These are phyloP conservation scores for Glaucomys volans DNA, from an alignment of 2,113 vertebrate genomes.

Conservation along the genomic window DNA sequence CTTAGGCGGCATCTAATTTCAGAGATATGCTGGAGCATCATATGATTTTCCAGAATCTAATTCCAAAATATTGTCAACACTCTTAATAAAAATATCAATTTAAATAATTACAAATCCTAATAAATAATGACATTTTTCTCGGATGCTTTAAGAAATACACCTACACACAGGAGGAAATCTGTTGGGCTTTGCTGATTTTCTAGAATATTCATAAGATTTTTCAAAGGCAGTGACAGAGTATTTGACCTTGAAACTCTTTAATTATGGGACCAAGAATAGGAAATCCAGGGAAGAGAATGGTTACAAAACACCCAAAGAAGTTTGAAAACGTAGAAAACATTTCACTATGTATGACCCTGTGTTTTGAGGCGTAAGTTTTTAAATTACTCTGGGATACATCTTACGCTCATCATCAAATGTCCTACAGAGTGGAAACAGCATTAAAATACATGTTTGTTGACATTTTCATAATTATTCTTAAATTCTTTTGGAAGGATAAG, in stretches of 20 bases:
- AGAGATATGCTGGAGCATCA: not conserved
- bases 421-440: not conserved
- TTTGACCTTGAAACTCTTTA: conserved; percentile 5
- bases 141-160: not conserved
- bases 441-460: not conserved
- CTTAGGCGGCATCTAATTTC: not conserved
- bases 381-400: not conserved
- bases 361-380: not conserved
- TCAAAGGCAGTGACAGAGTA: not conserved
- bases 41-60: not conserved
- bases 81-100: not conserved
- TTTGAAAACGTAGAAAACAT: not conserved
- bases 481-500: not conserved
- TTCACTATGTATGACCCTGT: not conserved
- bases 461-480: conserved; percentile 22
- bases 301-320: not conserved
- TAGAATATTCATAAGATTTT: not conserved
- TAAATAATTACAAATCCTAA: not conserved
- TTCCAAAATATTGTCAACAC: not conserved
- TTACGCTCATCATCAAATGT: not conserved
- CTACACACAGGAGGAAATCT: not conserved
- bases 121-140: not conserved
- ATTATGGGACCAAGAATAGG: not conserved
- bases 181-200: not conserved
- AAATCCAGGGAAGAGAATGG: not conserved